A percentile compares a stretch with the other conserved stretches of the same genome.
Evolutionary conservation across 2,113 vertebrate genomes (phyloP).

Genomic region (cattle (Bos taurus)): ARS-UCD2.0 NC_037348.1:47231501-47232000

Average conservation of each 20-base stretch:
- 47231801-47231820: background rate
- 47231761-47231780: background rate
- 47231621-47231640: background rate
- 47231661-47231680: background rate
- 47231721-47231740: background rate
- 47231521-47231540: background rate
- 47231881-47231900: background rate
- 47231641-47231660: background rate
- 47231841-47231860: background rate
- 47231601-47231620: background rate
- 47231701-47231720: background rate
- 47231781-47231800: background rate
- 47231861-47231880: background rate
- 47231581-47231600: background rate
- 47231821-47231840: background rate
- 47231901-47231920: background rate
- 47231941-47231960: background rate
- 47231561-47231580: background rate
- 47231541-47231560: background rate
- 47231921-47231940: conserved; percentile 5
- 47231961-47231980: background rate
- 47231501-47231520: background rate
- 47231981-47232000: background rate
- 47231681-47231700: background rate
- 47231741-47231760: background rate